Evolutionary conservation across 2,888 invertebrate species (phyloP).

Genomic region (Drosophila vallismaia): DNA sequence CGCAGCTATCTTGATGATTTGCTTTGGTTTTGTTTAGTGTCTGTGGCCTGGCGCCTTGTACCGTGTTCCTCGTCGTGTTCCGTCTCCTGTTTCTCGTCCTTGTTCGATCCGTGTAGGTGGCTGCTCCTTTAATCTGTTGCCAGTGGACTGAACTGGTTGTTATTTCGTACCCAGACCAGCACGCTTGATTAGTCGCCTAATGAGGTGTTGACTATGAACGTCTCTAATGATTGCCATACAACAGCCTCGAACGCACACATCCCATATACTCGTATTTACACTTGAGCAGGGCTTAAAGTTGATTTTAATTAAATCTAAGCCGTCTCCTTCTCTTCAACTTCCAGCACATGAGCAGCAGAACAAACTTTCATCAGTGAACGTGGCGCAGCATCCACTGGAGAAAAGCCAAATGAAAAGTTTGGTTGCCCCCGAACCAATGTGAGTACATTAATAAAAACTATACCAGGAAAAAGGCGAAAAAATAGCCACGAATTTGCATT

Average conservation of each 20-base stretch:
- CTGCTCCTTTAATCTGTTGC: constrained; percentile 54
- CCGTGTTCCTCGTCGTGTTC: constrained; percentile 10
- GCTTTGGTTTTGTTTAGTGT: constrained; percentile 47
- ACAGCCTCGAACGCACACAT: constrained; percentile 14
- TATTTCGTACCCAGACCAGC: constrained; percentile 59
- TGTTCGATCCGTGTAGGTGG: constrained; percentile 10
- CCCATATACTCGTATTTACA: constrained; percentile 22
- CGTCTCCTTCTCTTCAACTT: constrained; percentile 22
- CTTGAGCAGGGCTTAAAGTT: constrained; percentile 31
- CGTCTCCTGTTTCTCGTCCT: not conserved
- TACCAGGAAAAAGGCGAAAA: constrained; percentile 20
- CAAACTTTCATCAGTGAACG: constrained; percentile 34
- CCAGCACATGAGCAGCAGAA: constrained; percentile 38
- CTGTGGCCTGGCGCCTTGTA: constrained; percentile 30
- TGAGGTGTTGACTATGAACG: constrained; percentile 78
- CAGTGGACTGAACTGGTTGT: constrained; percentile 61
- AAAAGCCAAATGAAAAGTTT: constrained; percentile 71
- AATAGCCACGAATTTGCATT: constrained; percentile 46
- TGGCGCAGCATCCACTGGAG: constrained; percentile 40
- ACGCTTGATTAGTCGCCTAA: constrained; percentile 82
- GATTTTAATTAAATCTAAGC: constrained; percentile 39
- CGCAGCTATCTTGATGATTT: constrained; percentile 47
- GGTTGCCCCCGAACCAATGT: constrained; percentile 64
- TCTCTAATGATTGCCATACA: constrained; percentile 62
- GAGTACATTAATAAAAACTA: constrained; percentile 48